phyloP scores from a whole-genome alignment of 2,113 vertebrate genomes.

The Ochotona princeps region DNA sequence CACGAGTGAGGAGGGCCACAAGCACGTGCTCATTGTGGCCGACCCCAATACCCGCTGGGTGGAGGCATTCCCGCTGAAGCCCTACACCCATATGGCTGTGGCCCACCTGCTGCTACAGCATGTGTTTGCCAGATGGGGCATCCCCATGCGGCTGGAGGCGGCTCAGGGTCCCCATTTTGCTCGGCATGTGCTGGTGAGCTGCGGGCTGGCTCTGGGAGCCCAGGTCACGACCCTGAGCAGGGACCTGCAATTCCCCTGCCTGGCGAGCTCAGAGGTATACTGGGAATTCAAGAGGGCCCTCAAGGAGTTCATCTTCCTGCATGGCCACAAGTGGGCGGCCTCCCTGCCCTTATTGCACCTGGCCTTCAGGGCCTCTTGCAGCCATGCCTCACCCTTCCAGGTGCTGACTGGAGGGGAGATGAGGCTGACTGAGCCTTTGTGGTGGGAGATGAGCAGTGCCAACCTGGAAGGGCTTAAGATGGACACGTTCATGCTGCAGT shows the following conservation, averaged over 20 bases:
- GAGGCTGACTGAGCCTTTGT: slow-evolving; percentile 63
- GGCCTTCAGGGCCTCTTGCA: slow-evolving; percentile 72
- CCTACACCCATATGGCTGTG: slow-evolving; percentile 68
- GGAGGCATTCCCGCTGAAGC: slow-evolving; percentile 77
- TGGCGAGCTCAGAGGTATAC: slow-evolving; percentile 66
- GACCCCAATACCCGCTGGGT: slow-evolving; percentile 77
- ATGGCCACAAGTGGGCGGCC: slow-evolving; percentile 69
- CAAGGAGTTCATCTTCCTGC: slow-evolving; percentile 77
- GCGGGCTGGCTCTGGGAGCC: slow-evolving; percentile 73
- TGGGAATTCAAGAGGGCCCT: slow-evolving; percentile 79
- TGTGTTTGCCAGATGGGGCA: slow-evolving; percentile 74
- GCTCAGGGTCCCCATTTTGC: slow-evolving; percentile 76
- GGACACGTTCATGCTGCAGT: slow-evolving; percentile 70
- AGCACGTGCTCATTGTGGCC: slow-evolving; percentile 69
- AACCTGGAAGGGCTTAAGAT: slow-evolving; percentile 76
- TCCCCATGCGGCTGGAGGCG: slow-evolving; percentile 71
- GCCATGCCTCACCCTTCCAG: slow-evolving; percentile 31
- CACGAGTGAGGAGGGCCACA: slow-evolving; percentile 73
- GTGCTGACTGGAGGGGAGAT: slow-evolving; percentile 54
- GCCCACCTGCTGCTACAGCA: slow-evolving; percentile 78
- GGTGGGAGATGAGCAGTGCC: slow-evolving; percentile 77
- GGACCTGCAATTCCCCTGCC: slow-evolving; percentile 74
- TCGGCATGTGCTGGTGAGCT: slow-evolving; percentile 74
- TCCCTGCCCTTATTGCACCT: slow-evolving; percentile 75
- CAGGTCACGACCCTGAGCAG: slow-evolving; percentile 59